Evolutionary conservation across 2,113 vertebrate species (phyloP).

Genomic region (Empidonax alnorum): DNA sequence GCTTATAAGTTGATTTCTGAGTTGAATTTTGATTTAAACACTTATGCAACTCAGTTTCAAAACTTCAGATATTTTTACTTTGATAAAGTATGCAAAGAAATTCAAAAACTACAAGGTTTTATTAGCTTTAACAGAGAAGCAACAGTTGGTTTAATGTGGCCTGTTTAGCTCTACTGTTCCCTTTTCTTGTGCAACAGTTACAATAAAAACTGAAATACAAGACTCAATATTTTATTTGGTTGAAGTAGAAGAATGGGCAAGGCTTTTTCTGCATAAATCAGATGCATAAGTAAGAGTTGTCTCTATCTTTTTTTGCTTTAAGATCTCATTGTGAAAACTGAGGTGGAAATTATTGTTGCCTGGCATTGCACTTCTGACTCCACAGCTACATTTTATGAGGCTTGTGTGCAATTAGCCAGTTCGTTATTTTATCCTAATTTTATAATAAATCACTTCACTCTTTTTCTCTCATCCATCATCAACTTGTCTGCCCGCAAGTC

Average conservation of each 20-base stretch:
- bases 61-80: neutral
- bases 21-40: neutral
- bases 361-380: conserved; percentile 55
- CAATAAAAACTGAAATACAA: neutral
- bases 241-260: neutral
- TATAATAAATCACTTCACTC: conserved; percentile 83
- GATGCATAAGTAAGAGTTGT: neutral
- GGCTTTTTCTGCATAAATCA: neutral
- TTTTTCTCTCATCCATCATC: conserved; percentile 86
- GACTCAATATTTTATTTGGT: neutral
- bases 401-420: conserved; percentile 68
- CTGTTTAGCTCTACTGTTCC: neutral
- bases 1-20: neutral
- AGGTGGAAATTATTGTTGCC: conserved; percentile 49
- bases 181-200: neutral
- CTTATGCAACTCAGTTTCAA: neutral
- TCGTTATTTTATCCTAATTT: conserved; percentile 79
- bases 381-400: conserved; percentile 57
- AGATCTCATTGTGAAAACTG: conserved; percentile 47
- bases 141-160: conserved; percentile 72
- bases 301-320: neutral
- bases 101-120: neutral
- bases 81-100: neutral
- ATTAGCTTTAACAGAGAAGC: conserved; percentile 22
- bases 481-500: conserved; percentile 88